phyloP scores from a whole-genome alignment of 2,888 invertebrate genomes.

The Leucoma salicis region DNA sequence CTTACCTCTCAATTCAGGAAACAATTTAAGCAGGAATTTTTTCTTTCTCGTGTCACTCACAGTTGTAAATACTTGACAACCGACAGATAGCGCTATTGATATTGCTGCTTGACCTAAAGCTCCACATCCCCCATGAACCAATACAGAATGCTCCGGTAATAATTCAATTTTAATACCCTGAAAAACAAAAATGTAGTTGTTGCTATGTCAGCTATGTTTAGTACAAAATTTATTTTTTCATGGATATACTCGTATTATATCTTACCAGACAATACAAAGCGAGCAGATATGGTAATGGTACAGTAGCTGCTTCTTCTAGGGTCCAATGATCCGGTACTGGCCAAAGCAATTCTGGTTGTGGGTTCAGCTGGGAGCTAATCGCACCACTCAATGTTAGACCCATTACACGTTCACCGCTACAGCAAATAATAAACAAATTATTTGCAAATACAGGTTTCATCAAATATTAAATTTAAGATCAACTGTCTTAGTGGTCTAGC shows the following conservation, averaged over 20 bases:
- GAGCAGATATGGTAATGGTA: conserved; percentile 87
- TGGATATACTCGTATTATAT: too few species aligned
- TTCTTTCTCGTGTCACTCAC: conserved; percentile 58
- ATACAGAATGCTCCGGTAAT: not conserved
- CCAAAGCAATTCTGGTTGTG: conserved; percentile 78
- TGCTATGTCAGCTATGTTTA: not conserved
- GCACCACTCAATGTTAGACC: conserved; percentile 71
- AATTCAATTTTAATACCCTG: not conserved
- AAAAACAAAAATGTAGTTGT: not conserved
- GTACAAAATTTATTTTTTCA: too few species aligned
- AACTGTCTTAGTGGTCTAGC: too few species aligned
- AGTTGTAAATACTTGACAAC: conserved; percentile 34
- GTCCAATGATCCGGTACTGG: conserved; percentile 86
- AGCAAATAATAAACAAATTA: too few species aligned
- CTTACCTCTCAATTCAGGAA: conserved; percentile 52
- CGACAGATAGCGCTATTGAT: not conserved
- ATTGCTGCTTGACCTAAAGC: conserved; percentile 1
- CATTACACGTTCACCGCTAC: conserved; percentile 80
- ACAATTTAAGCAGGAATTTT: conserved; percentile 50
- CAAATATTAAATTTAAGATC: not conserved
- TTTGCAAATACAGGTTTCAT: not conserved
- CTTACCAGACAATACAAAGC: conserved; percentile 60
- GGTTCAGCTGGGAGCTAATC: not conserved
- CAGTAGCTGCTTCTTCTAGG: conserved; percentile 87
- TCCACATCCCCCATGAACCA: conserved; percentile 1